These are phyloP conservation scores for Pachycephala philippinensis DNA, from an alignment of 2,113 vertebrate genomes.

Conservation along the genomic window DNA sequence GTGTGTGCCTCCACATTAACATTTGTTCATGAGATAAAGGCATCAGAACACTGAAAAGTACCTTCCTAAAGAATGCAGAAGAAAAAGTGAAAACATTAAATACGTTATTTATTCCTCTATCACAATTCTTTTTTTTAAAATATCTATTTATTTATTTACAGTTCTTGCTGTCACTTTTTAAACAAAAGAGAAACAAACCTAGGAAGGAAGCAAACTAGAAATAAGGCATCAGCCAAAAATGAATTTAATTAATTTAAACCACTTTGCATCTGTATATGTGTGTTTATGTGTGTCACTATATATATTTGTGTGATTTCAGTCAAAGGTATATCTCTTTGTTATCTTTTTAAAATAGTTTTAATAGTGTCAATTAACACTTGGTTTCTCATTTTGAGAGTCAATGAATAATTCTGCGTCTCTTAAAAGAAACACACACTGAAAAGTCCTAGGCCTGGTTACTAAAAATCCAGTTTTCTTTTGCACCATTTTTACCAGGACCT, in stretches of 20 bases:
- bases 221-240: not conserved
- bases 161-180: not conserved
- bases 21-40: not conserved
- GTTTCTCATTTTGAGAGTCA: not conserved
- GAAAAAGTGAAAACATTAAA: not conserved
- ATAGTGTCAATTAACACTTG: not conserved
- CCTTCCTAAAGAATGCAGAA: not conserved
- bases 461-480: not conserved
- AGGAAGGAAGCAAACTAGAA: not conserved
- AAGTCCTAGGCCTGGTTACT: not conserved
- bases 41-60: not conserved
- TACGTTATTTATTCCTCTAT: not conserved
- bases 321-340: not conserved
- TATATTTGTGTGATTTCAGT: not conserved
- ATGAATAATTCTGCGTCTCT: not conserved
- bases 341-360: not conserved
- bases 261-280: fast-evolving
- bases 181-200: not conserved
- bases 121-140: not conserved
- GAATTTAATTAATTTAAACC: not conserved
- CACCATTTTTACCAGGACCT: not conserved
- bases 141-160: not conserved
- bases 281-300: not conserved
- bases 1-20: no score
- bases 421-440: not conserved